phyloP scores from a whole-genome alignment of 2,888 invertebrate genomes.

The Noctua janthina region DNA sequence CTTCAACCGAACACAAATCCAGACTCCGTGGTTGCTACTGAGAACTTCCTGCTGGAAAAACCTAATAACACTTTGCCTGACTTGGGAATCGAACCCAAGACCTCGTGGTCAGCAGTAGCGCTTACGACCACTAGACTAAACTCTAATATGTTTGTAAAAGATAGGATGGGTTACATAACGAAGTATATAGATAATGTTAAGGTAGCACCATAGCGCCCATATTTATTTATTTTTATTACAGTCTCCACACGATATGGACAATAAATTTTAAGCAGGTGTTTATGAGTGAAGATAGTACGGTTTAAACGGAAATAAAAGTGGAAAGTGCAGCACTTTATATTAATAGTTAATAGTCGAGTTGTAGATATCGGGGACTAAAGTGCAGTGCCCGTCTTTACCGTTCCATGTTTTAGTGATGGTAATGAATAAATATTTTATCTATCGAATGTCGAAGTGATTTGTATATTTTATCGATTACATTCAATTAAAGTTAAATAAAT shows the following conservation, averaged over 20 bases:
- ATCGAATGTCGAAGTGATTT: constrained; percentile 40
- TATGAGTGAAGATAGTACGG: constrained; percentile 68
- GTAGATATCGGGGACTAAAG: constrained; percentile 31
- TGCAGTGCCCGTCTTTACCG: constrained; percentile 27
- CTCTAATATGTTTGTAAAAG: constrained; percentile 35
- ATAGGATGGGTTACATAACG: constrained; percentile 41
- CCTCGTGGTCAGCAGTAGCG: neutral
- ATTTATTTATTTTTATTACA: constrained; percentile 75
- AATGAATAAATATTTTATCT: constrained; percentile 44
- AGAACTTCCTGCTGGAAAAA: neutral
- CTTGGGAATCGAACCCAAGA: neutral
- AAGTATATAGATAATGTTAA: constrained; percentile 39
- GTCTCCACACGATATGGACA: constrained; percentile 69
- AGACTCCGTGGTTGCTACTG: neutral
- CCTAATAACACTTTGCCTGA: neutral
- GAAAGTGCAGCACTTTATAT: constrained; percentile 65
- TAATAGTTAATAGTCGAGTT: constrained; percentile 54
- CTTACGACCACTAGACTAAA: neutral
- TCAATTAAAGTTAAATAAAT: constrained; percentile 27
- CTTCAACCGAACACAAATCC: neutral
- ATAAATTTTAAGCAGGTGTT: constrained; percentile 79
- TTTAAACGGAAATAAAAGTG: constrained; percentile 66
- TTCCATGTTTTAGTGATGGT: constrained; percentile 22
- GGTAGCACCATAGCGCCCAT: constrained; percentile 47
- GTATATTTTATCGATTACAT: constrained; percentile 39